Conservation (phyloP, 1,140 invertebrate species). For the Ctenoplectra terminalis region DNA sequence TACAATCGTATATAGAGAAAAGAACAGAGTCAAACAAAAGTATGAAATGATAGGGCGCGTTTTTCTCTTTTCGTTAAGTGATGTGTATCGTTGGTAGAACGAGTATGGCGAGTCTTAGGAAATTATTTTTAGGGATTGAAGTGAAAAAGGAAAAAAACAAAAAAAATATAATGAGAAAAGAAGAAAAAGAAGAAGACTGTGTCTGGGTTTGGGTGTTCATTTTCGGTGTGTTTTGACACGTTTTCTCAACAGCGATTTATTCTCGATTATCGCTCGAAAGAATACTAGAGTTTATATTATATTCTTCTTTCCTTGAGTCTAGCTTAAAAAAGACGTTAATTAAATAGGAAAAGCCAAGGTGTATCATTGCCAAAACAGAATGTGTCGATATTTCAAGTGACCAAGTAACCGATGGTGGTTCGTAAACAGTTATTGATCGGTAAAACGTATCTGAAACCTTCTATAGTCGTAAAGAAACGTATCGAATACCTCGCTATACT, state of each 20-base stretch:
- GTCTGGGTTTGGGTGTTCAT: no score
- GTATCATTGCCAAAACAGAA: neutral
- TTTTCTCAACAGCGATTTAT: no score
- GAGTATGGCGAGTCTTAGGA: conserved; percentile 24
- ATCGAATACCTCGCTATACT: neutral
- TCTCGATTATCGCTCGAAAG: no score
- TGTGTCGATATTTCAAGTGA: neutral
- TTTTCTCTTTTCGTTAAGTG: neutral
- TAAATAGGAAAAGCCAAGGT: conserved; percentile 6
- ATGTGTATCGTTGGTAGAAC: conserved; percentile 12
- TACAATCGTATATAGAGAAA: neutral
- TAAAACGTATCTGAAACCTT: neutral
- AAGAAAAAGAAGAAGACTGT: no score
- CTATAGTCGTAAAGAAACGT: neutral
- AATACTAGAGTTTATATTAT: no score
- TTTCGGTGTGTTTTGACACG: no score
- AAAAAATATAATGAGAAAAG: no score
- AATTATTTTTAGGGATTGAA: no score
- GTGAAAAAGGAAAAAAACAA: no score
- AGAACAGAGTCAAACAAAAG: neutral
- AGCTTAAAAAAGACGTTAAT: conserved; percentile 15
- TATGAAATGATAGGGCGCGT: neutral
- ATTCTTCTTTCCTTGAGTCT: no score
- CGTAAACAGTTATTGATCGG: neutral
- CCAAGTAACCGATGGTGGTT: no score